phyloP scores from a whole-genome alignment of 2,888 invertebrate genomes.

The Eupithecia subfuscata region DNA sequence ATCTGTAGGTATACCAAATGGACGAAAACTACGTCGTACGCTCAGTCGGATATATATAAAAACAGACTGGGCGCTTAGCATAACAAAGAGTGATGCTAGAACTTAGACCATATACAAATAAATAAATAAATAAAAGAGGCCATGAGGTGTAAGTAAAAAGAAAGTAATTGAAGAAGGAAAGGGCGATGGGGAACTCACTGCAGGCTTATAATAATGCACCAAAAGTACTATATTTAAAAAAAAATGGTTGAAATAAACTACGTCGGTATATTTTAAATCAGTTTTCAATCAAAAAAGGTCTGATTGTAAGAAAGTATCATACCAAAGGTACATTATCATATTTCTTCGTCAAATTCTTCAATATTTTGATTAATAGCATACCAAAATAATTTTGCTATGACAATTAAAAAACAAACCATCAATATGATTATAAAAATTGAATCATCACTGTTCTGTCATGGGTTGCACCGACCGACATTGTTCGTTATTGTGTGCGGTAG shows the following conservation, averaged over 20 bases:
- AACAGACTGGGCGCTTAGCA: neutral
- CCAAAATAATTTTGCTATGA: too few relatives aligned
- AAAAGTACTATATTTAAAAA: neutral
- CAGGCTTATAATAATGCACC: neutral
- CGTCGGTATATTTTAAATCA: too few relatives aligned
- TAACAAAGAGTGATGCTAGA: neutral
- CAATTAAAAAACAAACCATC: too few relatives aligned
- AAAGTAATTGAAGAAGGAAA: neutral
- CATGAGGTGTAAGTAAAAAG: neutral
- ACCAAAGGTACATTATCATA: neutral
- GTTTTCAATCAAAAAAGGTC: too few relatives aligned
- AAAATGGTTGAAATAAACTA: too few relatives aligned
- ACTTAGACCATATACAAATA: neutral
- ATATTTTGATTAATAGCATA: too few relatives aligned
- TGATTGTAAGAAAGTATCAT: neutral
- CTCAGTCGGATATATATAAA: neutral
- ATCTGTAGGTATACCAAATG: neutral
- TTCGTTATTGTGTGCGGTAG: constrained; percentile 85
- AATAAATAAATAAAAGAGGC: neutral
- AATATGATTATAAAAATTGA: neutral
- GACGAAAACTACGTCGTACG: neutral
- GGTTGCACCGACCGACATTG: constrained; percentile 77
- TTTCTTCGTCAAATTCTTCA: neutral
- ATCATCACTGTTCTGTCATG: constrained; percentile 53
- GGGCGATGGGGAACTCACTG: neutral